Percentiles rank a stretch among this genome's conserved stretches.
Evolutionary conservation across 2,888 invertebrate species (phyloP).

Genomic region (Ephialtes manifestator): DNA sequence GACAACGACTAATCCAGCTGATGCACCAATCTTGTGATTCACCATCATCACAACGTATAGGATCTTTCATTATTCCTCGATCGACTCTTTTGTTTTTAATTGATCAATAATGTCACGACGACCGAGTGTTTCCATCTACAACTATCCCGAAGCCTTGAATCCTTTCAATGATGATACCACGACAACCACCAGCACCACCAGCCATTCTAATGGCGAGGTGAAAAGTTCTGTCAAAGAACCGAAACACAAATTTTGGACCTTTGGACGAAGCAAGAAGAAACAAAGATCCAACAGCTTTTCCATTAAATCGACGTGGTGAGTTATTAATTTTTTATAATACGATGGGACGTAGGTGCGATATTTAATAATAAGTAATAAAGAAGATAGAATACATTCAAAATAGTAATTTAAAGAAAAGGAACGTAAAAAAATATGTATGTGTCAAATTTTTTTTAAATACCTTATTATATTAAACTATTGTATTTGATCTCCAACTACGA

Average conservation of each 20-base stretch:
- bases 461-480: too few species aligned
- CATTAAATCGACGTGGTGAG: conserved; percentile 80
- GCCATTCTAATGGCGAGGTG: conserved; percentile 68
- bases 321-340: conserved; percentile 8
- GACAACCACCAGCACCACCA: conserved; percentile 78
- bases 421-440: too few species aligned
- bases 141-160: conserved; percentile 93
- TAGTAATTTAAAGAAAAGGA: too few species aligned
- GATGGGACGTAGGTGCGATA: too few species aligned
- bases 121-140: conserved; percentile 88
- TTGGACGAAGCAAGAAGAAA: conserved; percentile 86
- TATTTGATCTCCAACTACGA: too few species aligned
- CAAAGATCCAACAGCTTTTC: conserved; percentile 89
- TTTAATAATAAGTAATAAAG: too few species aligned
- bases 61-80: conserved; percentile 29
- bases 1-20: conserved; percentile 36
- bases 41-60: conserved; percentile 44
- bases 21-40: conserved; percentile 52
- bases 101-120: conserved; percentile 82
- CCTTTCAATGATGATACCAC: conserved; percentile 91
- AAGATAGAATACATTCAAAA: too few species aligned
- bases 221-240: conserved; percentile 77
- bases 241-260: conserved; percentile 83
- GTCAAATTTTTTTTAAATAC: too few species aligned
- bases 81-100: conserved; percentile 37